These are phyloP conservation scores for Trematocara variabile DNA, from an alignment of 2,113 vertebrate genomes.

Conservation along the genomic window DNA sequence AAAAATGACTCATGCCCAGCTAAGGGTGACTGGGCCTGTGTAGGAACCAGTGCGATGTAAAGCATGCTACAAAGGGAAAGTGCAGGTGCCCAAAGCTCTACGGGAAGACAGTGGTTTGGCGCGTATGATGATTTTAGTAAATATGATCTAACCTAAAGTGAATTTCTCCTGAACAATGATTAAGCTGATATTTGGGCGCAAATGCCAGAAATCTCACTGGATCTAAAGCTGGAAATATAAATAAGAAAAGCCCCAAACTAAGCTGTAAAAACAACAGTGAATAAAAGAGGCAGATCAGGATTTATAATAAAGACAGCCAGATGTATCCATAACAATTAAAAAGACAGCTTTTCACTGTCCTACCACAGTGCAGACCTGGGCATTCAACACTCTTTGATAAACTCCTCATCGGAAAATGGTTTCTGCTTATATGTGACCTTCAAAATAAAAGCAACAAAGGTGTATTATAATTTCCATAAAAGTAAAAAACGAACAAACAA, in stretches of 20 bases:
- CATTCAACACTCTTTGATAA: rapidly evolving
- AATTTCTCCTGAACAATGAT: not conserved
- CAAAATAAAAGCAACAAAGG: not conserved
- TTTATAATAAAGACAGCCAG: not conserved
- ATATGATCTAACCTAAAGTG: not conserved
- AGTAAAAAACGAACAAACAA: not conserved
- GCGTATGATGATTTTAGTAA: not conserved
- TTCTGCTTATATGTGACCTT: not conserved
- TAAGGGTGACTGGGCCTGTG: not conserved
- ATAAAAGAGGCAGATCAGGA: not conserved
- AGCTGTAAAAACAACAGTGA: not conserved
- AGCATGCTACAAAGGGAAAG: not conserved
- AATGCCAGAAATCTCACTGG: not conserved
- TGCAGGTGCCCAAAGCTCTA: not conserved
- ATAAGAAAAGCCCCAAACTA: not conserved
- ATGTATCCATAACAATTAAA: not conserved
- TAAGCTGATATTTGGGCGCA: not conserved
- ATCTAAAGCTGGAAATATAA: not conserved
- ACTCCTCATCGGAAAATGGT: not conserved
- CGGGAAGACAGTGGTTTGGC: not conserved
- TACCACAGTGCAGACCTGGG: not conserved
- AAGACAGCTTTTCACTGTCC: not conserved
- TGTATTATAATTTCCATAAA: not conserved
- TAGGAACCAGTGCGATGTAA: not conserved
- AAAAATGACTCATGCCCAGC: not conserved